phyloP scores from a whole-genome alignment of 2,113 vertebrate genomes.

The Pipa parva region DNA sequence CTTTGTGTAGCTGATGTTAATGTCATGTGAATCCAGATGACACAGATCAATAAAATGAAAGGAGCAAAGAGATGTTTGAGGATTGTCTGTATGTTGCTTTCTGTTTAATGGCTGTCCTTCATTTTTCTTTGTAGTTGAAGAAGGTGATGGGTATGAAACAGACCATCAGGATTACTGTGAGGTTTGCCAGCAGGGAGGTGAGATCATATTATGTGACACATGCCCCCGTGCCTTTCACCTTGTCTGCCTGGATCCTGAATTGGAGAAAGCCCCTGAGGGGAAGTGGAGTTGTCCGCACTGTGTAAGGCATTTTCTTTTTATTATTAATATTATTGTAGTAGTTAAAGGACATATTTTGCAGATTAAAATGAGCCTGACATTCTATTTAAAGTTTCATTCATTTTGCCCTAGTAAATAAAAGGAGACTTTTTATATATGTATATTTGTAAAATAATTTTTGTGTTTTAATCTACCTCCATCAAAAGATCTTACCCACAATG shows the following conservation, averaged over 20 bases:
- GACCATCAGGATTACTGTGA: slow-evolving; percentile 99
- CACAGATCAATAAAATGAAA: background rate
- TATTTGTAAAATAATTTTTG: too few relatives aligned
- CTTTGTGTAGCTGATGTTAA: background rate
- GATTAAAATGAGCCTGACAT: too few relatives aligned
- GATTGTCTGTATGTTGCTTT: too few relatives aligned
- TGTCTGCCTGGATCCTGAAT: slow-evolving; percentile 91
- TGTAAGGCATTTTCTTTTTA: slow-evolving; percentile 64
- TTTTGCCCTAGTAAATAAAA: too few relatives aligned
- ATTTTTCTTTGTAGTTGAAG: slow-evolving; percentile 68
- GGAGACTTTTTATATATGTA: too few relatives aligned
- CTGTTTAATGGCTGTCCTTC: too few relatives aligned
- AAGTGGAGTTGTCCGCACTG: slow-evolving; percentile 98
- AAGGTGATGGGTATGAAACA: slow-evolving; percentile 93
- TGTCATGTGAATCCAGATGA: background rate
- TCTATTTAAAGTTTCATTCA: too few relatives aligned
- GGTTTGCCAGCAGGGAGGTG: slow-evolving; percentile 96
- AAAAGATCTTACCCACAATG: too few relatives aligned
- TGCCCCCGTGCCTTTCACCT: slow-evolving; percentile 95
- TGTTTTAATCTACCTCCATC: too few relatives aligned
- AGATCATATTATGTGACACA: slow-evolving; percentile 96
- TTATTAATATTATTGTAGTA: too few relatives aligned
- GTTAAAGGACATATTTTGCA: too few relatives aligned
- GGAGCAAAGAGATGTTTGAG: background rate
- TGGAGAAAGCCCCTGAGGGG: slow-evolving; percentile 95